Percentiles rank a stretch among this genome's conserved stretches.
Conservation (phyloP, 2,113 vertebrate genomes). For the Hiodon tergisus region DNA sequence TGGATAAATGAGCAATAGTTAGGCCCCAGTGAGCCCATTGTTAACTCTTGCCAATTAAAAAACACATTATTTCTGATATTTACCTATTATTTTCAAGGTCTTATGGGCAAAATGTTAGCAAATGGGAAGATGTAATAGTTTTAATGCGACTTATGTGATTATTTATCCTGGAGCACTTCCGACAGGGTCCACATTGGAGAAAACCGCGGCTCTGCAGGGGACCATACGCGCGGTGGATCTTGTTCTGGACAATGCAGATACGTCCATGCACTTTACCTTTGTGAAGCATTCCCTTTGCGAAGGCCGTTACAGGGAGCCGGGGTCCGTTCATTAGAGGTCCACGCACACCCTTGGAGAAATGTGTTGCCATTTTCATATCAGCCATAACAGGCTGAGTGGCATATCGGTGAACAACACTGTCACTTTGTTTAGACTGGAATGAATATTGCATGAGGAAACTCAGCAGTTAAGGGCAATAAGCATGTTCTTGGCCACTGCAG, state of each 20-base stretch:
- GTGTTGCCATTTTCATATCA: slow-evolving; percentile 23
- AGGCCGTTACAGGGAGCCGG: slow-evolving; percentile 7
- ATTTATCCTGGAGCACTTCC: not conserved
- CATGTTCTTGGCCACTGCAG: slow-evolving; percentile 26
- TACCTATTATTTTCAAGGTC: not conserved
- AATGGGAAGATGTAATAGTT: not conserved
- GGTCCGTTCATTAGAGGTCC: slow-evolving; percentile 21
- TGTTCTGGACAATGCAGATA: slow-evolving; percentile 8
- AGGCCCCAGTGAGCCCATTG: not conserved
- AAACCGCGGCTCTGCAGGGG: not conserved
- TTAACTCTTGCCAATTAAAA: not conserved
- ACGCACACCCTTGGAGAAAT: slow-evolving; percentile 12
- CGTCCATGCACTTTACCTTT: too few species aligned
- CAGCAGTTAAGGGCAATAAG: slow-evolving; percentile 30
- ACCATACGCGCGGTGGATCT: not conserved
- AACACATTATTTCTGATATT: not conserved
- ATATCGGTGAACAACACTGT: slow-evolving; percentile 19
- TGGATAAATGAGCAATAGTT: not conserved
- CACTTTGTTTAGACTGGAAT: slow-evolving; percentile 29
- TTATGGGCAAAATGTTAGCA: not conserved
- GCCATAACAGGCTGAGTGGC: slow-evolving; percentile 13
- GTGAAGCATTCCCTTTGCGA: slow-evolving; percentile 9
- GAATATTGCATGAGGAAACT: slow-evolving; percentile 34
- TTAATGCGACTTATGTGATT: not conserved
- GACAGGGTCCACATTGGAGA: not conserved